Percentiles rank a stretch among this genome's conserved stretches.
These are phyloP conservation scores for Uropetala carovei DNA, from an alignment of 2,888 invertebrate species.

Conservation along the genomic window DNA sequence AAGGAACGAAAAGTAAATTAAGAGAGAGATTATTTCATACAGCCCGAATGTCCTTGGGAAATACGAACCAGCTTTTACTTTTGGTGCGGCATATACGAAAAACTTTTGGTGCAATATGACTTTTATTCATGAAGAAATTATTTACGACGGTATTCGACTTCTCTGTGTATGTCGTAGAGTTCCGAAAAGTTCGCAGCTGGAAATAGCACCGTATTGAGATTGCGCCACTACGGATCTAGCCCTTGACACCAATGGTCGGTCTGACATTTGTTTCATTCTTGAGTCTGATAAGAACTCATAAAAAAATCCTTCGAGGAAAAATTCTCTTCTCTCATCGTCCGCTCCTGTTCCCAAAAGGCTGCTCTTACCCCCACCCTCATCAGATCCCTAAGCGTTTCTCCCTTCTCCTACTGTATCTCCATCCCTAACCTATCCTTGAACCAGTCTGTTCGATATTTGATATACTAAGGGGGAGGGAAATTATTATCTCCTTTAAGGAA, in stretches of 20 bases:
- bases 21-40: too few species aligned
- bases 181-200: not conserved
- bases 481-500: too few species aligned
- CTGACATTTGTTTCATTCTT: conserved; percentile 25
- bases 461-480: too few species aligned
- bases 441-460: too few species aligned
- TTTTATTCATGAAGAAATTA: not conserved
- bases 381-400: not conserved
- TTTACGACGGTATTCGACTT: not conserved
- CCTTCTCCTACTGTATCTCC: not conserved
- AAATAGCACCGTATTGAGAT: not conserved
- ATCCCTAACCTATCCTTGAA: too few species aligned
- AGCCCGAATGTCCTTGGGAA: too few species aligned
- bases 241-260: not conserved
- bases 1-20: too few species aligned
- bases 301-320: not conserved
- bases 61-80: too few species aligned
- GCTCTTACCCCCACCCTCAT: not conserved
- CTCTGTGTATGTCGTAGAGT: not conserved
- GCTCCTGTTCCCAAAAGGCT: not conserved
- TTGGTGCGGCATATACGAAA: too few species aligned
- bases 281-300: conserved; percentile 37
- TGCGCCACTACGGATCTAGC: not conserved
- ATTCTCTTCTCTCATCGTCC: not conserved
- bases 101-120: too few species aligned